Conservation (phyloP, 1,140 invertebrate genomes). For the Globodera rostochiensis region DNA sequence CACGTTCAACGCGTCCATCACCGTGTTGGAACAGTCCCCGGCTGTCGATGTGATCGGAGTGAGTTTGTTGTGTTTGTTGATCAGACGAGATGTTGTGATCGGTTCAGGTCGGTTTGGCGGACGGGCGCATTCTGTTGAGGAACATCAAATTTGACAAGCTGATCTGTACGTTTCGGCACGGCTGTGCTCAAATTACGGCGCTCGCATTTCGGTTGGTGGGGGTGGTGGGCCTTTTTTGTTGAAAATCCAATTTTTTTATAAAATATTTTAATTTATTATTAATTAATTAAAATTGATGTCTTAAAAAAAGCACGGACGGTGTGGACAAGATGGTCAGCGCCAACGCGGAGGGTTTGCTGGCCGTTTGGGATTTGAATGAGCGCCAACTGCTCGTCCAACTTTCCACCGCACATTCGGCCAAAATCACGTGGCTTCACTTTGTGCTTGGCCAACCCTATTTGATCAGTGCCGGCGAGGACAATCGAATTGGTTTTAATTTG, state of each 20-base stretch:
- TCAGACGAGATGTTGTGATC: not conserved
- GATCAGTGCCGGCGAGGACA: constrained; percentile 48
- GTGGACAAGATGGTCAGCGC: constrained; percentile 40
- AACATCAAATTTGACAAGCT: constrained; percentile 44
- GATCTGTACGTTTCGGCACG: constrained; percentile 43
- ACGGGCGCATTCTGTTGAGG: constrained; percentile 44
- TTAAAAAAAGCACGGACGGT: constrained; percentile 44
- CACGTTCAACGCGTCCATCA: constrained; percentile 41
- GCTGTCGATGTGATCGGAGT: constrained; percentile 48
- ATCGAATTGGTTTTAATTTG: constrained; percentile 25
- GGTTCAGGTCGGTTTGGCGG: constrained; percentile 39
- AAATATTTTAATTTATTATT: not conserved
- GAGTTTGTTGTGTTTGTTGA: not conserved
- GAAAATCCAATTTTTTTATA: not conserved
- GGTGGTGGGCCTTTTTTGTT: too few species aligned
- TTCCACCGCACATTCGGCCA: constrained; percentile 32
- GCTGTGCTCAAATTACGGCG: constrained; percentile 38
- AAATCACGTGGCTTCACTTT: constrained; percentile 36
- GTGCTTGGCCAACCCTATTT: constrained; percentile 45
- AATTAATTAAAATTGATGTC: not conserved
- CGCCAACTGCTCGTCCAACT: constrained; percentile 41
- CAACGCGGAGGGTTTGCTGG: constrained; percentile 47
- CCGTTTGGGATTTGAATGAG: constrained; percentile 55
- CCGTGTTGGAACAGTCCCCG: constrained; percentile 49
- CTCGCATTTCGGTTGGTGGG: constrained; percentile 43